These are phyloP conservation scores for Norana najaformis DNA, from an alignment of 2,888 invertebrate genomes.

Conservation along the genomic window DNA sequence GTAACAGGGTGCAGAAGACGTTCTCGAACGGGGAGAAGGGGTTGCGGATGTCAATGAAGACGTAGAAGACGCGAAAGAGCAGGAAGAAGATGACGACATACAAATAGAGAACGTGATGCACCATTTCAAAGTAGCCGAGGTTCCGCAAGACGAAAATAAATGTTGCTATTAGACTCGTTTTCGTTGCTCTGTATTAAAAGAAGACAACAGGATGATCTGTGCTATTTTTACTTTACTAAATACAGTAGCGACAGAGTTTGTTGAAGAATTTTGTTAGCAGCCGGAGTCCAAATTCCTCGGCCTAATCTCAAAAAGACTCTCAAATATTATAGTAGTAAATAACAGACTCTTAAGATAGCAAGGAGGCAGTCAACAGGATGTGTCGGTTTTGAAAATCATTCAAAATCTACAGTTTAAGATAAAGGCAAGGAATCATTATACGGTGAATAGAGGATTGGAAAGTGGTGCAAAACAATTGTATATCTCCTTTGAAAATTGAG, in stretches of 20 bases:
- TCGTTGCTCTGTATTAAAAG: constrained; percentile 69
- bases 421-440: too few relatives aligned
- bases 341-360: too few relatives aligned
- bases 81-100: constrained; percentile 80
- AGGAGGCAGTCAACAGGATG: constrained; percentile 64
- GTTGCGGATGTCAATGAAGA: constrained; percentile 94
- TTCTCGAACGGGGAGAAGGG: constrained; percentile 99
- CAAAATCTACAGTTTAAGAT: too few relatives aligned
- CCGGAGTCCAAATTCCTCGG: constrained; percentile 96
- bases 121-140: constrained; percentile 92
- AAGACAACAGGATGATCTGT: not conserved
- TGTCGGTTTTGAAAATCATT: too few relatives aligned
- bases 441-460: too few relatives aligned
- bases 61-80: constrained; percentile 92
- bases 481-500: too few relatives aligned
- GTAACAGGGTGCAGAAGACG: constrained; percentile 81
- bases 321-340: constrained; percentile 94
- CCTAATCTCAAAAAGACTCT: constrained; percentile 89
- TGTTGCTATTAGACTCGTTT: constrained; percentile 92
- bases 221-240: not conserved
- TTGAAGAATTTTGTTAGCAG: constrained; percentile 96
- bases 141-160: constrained; percentile 95
- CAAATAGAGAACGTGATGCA: constrained; percentile 95
- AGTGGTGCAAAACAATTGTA: too few relatives aligned
- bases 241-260: constrained; percentile 87